A percentile compares a stretch with the other conserved stretches of the same genome.
Conservation (phyloP, 2,888 invertebrate species). For the Acutogordius australiensis region DNA sequence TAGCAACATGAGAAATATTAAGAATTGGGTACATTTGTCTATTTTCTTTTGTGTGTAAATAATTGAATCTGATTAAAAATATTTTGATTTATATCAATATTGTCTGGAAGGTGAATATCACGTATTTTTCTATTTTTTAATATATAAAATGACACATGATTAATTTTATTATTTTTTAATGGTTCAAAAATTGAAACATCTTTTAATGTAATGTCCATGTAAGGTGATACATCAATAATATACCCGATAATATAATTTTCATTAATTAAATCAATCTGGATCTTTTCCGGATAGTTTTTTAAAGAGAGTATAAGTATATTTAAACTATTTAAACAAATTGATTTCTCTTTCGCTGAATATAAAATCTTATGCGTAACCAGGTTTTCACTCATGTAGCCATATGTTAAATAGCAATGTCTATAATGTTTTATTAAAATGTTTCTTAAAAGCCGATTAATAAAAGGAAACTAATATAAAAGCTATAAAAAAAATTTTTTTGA, state of each 20-base stretch:
- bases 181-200: background rate
- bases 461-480: no score
- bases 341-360: background rate
- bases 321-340: background rate
- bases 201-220: background rate
- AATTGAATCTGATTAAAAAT: background rate
- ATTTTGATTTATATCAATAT: background rate
- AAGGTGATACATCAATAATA: background rate
- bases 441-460: no score
- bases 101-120: background rate
- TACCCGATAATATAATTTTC: background rate
- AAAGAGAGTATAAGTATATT: background rate
- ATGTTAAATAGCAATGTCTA: no score
- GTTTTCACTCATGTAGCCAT: no score
- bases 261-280: background rate
- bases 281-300: background rate
- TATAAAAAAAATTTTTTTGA: no score
- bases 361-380: background rate
- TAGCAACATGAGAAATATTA: no score
- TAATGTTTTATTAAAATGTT: no score
- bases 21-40: no score
- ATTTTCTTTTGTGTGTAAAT: background rate
- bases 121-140: background rate
- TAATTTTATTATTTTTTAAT: background rate
- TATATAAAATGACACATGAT: background rate